Base-by-base conservation (phyloP, 2,888 invertebrate genomes). In the Alitta virens region DNA sequence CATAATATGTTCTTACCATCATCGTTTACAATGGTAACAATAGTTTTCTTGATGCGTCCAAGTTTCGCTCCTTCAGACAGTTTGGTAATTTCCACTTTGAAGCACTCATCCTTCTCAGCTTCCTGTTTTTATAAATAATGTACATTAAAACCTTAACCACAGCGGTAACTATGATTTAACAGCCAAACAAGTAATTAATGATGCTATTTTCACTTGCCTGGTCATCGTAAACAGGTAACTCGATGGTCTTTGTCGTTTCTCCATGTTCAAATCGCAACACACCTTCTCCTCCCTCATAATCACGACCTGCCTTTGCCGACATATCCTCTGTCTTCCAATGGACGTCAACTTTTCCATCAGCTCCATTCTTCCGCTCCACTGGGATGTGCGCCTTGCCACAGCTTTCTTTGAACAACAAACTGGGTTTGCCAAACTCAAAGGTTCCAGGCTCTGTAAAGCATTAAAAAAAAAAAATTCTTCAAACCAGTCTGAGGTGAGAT, bases 61-160 rank as follows among this genome's bases (percentile, higher is more conserved):
- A 87, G 75, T 64, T 83, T 81, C 0, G 86, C 85, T 9, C 86
- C 80, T 0, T 69, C 74, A 46, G 76, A 72, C 3, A 56, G 40
- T 25, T 71, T 82, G 52, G 78, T 78, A 9, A 86, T 71, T 64
- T 85, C 85, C 21, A 87, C 76, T 70, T 86, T 85, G 76, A 87
- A 87, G 66, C 85, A 85, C 72, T 87, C 87, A 72, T 86, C 86
- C 75, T 86, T 86, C 71, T 86, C 86, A 16, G 85, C 84, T 60
- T 84, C 82, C 80, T 78, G 46, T 5, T 12, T 18, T 7, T 5
- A 46, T 9, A 12, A 7, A 12, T 33, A 33, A 33, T 33, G 33
- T 33, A 12, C 12, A 12, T 33, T 7, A 33, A 33, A 33, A 12
- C 33, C 12, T 7, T 33, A 12, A 7, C 33, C 5, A 12, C 33